Evolutionary conservation across 2,113 vertebrate genomes (phyloP).

Genomic region (Phyllostomus hastatus): DNA sequence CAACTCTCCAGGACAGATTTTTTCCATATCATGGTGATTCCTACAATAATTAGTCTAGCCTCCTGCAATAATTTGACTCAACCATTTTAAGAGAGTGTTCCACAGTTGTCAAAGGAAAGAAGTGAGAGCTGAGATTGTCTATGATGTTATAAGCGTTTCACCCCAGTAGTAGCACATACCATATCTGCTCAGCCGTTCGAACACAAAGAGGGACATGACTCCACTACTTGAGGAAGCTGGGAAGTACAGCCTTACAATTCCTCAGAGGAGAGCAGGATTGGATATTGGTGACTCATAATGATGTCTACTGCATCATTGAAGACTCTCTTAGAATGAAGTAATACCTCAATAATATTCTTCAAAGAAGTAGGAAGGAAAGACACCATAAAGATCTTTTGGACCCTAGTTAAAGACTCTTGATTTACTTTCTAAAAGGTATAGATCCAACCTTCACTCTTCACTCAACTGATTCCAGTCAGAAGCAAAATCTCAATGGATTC

Average conservation of each 20-base stretch:
- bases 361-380: neutral
- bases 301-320: neutral
- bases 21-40: neutral
- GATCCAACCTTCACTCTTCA: neutral
- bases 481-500: neutral
- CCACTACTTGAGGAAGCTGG: neutral
- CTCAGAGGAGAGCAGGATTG: neutral
- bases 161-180: neutral
- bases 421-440: slow-evolving; percentile 5
- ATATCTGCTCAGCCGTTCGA: neutral
- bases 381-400: neutral
- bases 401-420: neutral
- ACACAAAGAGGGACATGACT: neutral
- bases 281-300: neutral
- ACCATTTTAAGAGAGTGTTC: neutral
- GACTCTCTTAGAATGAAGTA: neutral
- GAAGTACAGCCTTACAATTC: neutral
- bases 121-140: neutral
- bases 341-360: neutral
- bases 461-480: neutral
- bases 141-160: neutral
- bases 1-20: neutral
- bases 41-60: neutral
- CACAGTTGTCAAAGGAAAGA: neutral
- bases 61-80: neutral